Base-by-base conservation (phyloP, 1,140 invertebrate genomes). In the Melipona quadrifasciata region DNA sequence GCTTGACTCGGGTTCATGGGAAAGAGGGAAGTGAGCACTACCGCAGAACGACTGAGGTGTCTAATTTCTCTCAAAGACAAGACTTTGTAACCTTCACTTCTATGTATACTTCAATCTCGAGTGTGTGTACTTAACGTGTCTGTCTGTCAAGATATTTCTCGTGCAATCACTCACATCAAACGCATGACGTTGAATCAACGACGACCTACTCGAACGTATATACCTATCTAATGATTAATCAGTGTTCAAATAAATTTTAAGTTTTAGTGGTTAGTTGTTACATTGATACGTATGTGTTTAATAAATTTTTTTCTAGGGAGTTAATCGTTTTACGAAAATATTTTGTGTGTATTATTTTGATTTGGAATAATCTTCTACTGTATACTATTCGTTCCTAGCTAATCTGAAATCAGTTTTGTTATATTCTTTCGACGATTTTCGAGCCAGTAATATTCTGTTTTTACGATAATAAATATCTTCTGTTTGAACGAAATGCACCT, bases 1-100 rank as follows among this genome's bases (percentile, higher is more conserved):
- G 72, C 39, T 81, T 74, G 70, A 64, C 75, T 68, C 80, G 70
- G 76, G 74, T 89, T 76, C 55, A 39, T 47, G 80, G 68, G 61
- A 61, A 65, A 19, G 21, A 27, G 73, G 24, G 21, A 24, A 67
- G 21, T 19, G 8, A 47, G 8, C 39, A 72, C 51, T 31, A 27
- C 51, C 5, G 31, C 64, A 74, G 61, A 70, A 81, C 84, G 80
- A 68, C 61, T 16, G 19, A 61, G n/a, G 27, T 39, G 34, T 80
- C 27, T 55, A 31, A 80, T 65, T 65, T 75, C 19, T 55, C 53
- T 75, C 21, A 16, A 27, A 24, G 34, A 34, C 57, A 34, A 21
- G 47, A 10, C 71, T 12, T 72, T n/a, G 21, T 34, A 39, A 61
- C 39, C 24, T 31, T 31, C 65, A 6, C 17, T 19, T 17, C 8